These are phyloP conservation scores for Gonioctena quinquepunctata DNA, from an alignment of 1,140 invertebrate genomes.

Conservation along the genomic window DNA sequence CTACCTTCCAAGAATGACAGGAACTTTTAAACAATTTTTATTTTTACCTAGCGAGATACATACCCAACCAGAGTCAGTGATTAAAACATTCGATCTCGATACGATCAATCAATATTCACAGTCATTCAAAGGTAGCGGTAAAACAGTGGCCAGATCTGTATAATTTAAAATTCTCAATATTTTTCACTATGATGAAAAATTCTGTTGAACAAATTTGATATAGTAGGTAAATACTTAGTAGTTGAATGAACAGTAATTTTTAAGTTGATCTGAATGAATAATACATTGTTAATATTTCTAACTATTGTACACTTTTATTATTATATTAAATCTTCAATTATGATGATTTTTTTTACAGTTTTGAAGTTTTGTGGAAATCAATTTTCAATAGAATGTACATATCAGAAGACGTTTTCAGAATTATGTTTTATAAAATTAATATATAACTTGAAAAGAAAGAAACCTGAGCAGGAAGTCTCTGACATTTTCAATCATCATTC, in stretches of 20 bases:
- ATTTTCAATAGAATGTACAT: not conserved
- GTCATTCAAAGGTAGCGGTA: too few relatives aligned
- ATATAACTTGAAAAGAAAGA: not conserved
- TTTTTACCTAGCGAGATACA: too few relatives aligned
- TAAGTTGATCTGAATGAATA: not conserved
- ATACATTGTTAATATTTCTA: not conserved
- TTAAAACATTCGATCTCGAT: too few relatives aligned
- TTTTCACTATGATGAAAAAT: too few relatives aligned
- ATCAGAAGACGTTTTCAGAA: not conserved
- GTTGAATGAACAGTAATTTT: not conserved
- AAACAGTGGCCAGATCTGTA: too few relatives aligned
- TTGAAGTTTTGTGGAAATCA: not conserved
- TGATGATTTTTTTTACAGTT: not conserved
- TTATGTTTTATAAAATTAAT: not conserved
- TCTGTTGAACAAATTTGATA: too few relatives aligned
- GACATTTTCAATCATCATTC: not conserved
- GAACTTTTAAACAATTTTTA: too few relatives aligned
- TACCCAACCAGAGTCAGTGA: too few relatives aligned
- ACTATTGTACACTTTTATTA: not conserved
- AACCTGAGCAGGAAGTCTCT: not conserved
- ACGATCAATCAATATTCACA: too few relatives aligned
- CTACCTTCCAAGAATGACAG: too few relatives aligned
- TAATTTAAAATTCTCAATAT: too few relatives aligned
- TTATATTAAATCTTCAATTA: not conserved
- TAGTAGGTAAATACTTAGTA: too few relatives aligned